Evolutionary conservation across 2,888 invertebrate genomes (phyloP).

Genomic region (Chouioia cunea): DNA sequence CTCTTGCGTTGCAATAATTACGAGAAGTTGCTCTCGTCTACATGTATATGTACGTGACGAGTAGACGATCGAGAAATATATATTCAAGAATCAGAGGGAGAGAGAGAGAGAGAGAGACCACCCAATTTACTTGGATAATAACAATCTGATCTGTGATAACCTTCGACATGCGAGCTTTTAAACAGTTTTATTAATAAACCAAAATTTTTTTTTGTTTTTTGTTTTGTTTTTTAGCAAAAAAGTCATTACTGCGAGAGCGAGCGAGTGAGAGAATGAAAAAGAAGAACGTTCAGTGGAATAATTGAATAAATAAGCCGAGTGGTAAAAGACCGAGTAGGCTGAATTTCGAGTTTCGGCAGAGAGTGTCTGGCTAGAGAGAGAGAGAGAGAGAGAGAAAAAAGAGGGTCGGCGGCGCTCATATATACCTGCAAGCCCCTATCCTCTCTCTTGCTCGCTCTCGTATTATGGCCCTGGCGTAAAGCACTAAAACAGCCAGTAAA

Average conservation of each 20-base stretch:
- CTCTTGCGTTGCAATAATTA: too few species aligned
- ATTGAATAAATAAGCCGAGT: constrained; percentile 29
- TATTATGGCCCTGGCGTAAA: constrained; percentile 52
- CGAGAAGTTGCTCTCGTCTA: too few species aligned
- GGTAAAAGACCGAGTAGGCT: constrained; percentile 7
- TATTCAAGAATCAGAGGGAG: neutral
- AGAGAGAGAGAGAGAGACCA: constrained; percentile 10
- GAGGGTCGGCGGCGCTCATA: constrained; percentile 19
- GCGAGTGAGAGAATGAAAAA: neutral
- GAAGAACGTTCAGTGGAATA: constrained; percentile 18
- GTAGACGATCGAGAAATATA: constrained; percentile 6
- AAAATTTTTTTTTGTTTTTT: too few species aligned
- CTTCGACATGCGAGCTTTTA: too few species aligned
- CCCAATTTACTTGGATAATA: too few species aligned
- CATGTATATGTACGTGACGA: too few species aligned
- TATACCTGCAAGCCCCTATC: constrained; percentile 37
- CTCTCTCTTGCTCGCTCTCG: constrained; percentile 30
- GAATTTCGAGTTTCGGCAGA: constrained; percentile 18
- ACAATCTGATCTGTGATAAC: too few species aligned
- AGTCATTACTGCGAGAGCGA: neutral
- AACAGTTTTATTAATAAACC: too few species aligned
- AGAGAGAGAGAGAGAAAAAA: constrained; percentile 5
- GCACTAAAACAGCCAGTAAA: constrained; percentile 57
- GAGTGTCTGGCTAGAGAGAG: neutral
- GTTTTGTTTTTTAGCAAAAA: too few species aligned